Evolutionary conservation across 1,140 invertebrate species (phyloP).

Genomic region (Leptopilina clavipes): DNA sequence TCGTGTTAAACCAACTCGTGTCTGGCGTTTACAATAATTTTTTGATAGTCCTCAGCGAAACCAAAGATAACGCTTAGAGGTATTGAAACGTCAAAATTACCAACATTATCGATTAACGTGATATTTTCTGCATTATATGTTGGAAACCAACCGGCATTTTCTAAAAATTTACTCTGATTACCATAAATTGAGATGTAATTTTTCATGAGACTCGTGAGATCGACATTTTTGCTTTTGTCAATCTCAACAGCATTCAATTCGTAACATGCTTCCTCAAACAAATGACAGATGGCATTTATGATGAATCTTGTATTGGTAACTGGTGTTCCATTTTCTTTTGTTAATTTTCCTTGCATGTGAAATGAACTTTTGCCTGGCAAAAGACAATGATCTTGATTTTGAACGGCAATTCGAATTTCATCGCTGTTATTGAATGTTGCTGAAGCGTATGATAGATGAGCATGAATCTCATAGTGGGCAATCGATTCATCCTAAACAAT

Average conservation of each 20-base stretch:
- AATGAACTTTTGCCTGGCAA: conserved; percentile 46
- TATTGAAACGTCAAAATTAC: neutral
- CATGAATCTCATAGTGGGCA: conserved; percentile 61
- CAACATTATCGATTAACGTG: neutral
- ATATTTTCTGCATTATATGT: neutral
- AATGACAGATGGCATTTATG: neutral
- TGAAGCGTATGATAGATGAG: conserved; percentile 60
- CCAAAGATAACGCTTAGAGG: neutral
- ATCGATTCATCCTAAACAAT: neutral
- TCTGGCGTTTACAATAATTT: neutral
- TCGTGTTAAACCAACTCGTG: neutral
- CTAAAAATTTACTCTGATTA: neutral
- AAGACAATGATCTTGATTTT: conserved; percentile 64
- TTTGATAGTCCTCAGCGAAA: too few relatives aligned
- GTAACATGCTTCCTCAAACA: neutral
- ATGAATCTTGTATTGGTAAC: neutral
- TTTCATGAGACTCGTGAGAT: neutral
- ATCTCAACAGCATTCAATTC: neutral
- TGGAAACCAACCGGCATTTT: neutral
- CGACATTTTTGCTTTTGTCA: neutral
- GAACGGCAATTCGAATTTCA: conserved; percentile 65
- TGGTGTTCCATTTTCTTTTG: neutral
- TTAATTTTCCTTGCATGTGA: conserved; percentile 42
- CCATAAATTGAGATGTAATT: neutral
- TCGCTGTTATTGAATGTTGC: conserved; percentile 62